Evolutionary conservation across 1,140 invertebrate genomes (phyloP), one percentile per base, ranked within the genome.

Genomic region (Hyphantria cunea): DNA sequence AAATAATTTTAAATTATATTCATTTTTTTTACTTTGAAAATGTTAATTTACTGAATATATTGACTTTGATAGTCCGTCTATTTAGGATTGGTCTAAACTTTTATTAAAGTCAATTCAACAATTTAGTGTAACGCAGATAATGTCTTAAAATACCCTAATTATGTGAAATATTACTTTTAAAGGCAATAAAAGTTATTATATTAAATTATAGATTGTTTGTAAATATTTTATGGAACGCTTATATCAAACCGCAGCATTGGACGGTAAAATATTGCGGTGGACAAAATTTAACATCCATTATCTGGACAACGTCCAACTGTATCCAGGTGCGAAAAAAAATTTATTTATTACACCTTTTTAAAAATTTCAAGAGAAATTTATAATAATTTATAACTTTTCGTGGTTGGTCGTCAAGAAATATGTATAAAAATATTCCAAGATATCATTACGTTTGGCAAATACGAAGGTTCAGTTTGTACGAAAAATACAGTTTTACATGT

Each of bases 281-380:
- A 41, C 50, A 44, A 17, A 53, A 44, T 56, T 45, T 68, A 31
- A 49, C 44, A 17, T 49, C 39, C 34, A 14, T 10, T 33, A 50
- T 63, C 78, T 82, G 79, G 79, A 70, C 10, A 48, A 33, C 33
- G 31, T 76, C 77, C 79, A 78, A 75, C 54, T 50, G 50, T 61
- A 63, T 69, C 72, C 76, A 82, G 77, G 75, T 80, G 70, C 64
- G 70, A 82, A 70, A 76, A 74, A 78, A 79, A 58, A 68, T 34
- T 32, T 70, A 77, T 80, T 82, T 76, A 76, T 78, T 75, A 52
- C 47, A 59, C 61, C 65, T 72, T 70, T 69, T 68, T 74, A 75
- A 74, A 74, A 42, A 62, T 53, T 61, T 65, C 42, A 12, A 34
- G 58, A 33, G 37, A 53, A 69, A 65, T 54, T 68, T 64, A 47